Base-by-base conservation (phyloP, 2,113 vertebrate genomes). In the Ptyas mucosa region DNA sequence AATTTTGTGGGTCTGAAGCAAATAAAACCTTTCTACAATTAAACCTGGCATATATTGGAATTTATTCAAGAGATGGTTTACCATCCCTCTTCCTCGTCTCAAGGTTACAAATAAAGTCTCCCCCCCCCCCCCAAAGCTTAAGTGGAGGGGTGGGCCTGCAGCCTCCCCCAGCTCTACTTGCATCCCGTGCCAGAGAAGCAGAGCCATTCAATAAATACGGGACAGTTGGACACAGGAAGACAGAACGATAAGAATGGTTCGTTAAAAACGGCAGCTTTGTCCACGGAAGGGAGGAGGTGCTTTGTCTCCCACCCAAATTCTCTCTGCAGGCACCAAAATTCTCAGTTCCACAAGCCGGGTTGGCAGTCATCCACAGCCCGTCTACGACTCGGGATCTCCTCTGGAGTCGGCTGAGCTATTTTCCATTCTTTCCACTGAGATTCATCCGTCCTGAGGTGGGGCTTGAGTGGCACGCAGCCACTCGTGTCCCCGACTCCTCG, bases 11-110 rank as follows among this genome's bases (percentile, higher is more conserved):
- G 49, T 46, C n/a, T 11, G 46, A 87, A 85, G 43, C 46, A 64
- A 93, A 87, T 93, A 93, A 93, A 93, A 20, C 3, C 75, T 92
- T 89, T 92, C 91, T 81, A 54, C n/a, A 8, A 1, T 85, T 3
- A 7, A 18, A 23, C 2, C 7, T 1, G 21, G 43, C 11, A 1
- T 11, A 2, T 24, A 14, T 1, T 12, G 7, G 1, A 39, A 39
- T 89, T 81, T 89, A 81, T 81, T 81, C 75, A 39, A 39, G 69
- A 81, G 15, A 3, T 39, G 8, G 7, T 34, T 20, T 39, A 0
- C 34, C 24, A n/a, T 24, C 29, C 39, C 51, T 26, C 57, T 21
- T 2, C 49, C n/a, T 55, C 18, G 29, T 49, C 85, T 52, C 23
- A 43, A 58, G 54, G n/a, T 12, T 23, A 10, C 10, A 5, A 10